Evolutionary conservation across 2,888 invertebrate genomes (phyloP).

Genomic region (Diadegma fenestrale): DNA sequence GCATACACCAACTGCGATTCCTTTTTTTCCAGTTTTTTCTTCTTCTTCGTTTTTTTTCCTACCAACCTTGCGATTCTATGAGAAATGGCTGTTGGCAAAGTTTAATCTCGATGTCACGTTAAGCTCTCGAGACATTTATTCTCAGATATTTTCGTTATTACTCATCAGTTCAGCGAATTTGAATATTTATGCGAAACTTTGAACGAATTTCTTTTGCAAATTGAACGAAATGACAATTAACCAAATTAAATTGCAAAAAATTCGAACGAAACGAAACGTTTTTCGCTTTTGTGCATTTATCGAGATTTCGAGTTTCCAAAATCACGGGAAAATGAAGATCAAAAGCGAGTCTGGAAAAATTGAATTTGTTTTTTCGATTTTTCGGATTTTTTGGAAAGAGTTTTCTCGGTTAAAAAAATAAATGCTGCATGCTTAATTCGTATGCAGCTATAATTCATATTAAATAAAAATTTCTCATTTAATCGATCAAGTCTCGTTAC

Average conservation of each 20-base stretch:
- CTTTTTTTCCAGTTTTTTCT: background rate
- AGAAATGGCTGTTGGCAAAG: slow-evolving; percentile 47
- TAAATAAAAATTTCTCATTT: slow-evolving; percentile 66
- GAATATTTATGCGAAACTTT: background rate
- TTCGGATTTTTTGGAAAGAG: background rate
- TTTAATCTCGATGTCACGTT: slow-evolving; percentile 53
- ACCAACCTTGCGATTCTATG: slow-evolving; percentile 4
- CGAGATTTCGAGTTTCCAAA: background rate
- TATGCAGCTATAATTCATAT: slow-evolving; percentile 60
- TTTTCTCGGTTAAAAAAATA: background rate
- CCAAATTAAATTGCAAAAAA: background rate
- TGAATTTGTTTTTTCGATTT: background rate
- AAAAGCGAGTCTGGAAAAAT: background rate
- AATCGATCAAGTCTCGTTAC: slow-evolving; percentile 71
- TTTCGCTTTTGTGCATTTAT: background rate
- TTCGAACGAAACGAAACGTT: background rate
- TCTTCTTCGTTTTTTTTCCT: background rate
- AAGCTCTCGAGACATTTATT: background rate
- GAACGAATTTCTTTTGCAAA: background rate
- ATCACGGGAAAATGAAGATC: background rate
- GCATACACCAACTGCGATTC: background rate
- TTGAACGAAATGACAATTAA: background rate
- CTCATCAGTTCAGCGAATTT: background rate
- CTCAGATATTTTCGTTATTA: background rate
- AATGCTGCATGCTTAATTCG: slow-evolving; percentile 28